phyloP scores from a whole-genome alignment of 2,888 invertebrate genomes.

The Synergus gifuensis region DNA sequence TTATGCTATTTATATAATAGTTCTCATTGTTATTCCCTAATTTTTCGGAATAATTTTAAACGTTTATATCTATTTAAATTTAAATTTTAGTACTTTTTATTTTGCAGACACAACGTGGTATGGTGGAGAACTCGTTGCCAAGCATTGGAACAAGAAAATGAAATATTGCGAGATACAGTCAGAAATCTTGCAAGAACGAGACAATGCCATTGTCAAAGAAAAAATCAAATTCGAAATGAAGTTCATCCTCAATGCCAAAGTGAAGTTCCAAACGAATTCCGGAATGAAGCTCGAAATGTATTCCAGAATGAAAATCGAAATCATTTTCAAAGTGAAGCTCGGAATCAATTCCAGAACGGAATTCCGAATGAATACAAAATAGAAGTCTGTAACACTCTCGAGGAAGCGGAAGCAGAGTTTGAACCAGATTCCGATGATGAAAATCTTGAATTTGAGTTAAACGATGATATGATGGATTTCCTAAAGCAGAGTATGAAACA shows the following conservation, averaged over 20 bases:
- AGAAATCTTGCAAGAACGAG: conserved; percentile 52
- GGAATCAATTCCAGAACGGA: not conserved
- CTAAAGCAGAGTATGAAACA: conserved; percentile 81
- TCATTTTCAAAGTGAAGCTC: not conserved
- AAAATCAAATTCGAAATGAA: not conserved
- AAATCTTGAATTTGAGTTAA: conserved; percentile 80
- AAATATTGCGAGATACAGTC: conserved; percentile 62
- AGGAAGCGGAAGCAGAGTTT: conserved; percentile 54
- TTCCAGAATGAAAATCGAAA: not conserved
- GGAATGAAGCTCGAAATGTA: conserved; percentile 39
- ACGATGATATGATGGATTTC: conserved; percentile 83
- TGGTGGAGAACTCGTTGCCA: conserved; percentile 75
- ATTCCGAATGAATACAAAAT: not conserved
- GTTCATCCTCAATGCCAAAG: not conserved
- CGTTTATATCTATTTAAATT: not conserved
- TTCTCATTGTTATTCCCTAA: not conserved
- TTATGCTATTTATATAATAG: conserved; percentile 17
- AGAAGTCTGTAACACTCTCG: conserved; percentile 1
- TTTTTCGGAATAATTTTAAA: not conserved
- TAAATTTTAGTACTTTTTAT: not conserved
- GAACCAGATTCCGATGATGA: conserved; percentile 65
- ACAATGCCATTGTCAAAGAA: conserved; percentile 30
- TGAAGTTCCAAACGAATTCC: not conserved
- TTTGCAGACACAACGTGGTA: conserved; percentile 68
- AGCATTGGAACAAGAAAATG: conserved; percentile 73